Conservation (phyloP, 2,888 invertebrate species). For the Brenthis daphne region DNA sequence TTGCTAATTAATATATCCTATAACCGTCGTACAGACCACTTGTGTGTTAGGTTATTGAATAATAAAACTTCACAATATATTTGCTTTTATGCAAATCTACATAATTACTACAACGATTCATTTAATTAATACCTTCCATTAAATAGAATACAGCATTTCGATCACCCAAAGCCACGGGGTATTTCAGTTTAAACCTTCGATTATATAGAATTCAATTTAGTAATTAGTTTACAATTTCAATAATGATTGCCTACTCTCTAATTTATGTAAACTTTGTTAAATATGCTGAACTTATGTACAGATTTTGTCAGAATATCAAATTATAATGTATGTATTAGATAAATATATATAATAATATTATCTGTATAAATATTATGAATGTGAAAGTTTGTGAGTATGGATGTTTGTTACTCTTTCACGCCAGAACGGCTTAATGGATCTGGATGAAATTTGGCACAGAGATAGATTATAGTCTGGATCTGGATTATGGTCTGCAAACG, state of each 20-base stretch:
- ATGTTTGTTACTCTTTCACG: no score
- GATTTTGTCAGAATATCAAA: neutral
- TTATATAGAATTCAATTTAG: slow-evolving; percentile 21
- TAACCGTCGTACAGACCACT: slow-evolving; percentile 9
- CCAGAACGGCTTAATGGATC: no score
- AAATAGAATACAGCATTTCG: slow-evolving; percentile 26
- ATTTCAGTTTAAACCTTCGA: slow-evolving; percentile 30
- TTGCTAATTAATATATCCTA: neutral
- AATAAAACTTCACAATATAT: slow-evolving; percentile 25
- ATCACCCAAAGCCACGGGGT: slow-evolving; percentile 22
- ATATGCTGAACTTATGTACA: neutral
- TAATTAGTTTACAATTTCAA: slow-evolving; percentile 18
- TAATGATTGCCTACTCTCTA: slow-evolving; percentile 6
- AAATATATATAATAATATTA: no score
- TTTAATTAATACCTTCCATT: slow-evolving; percentile 30
- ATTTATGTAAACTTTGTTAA: slow-evolving; percentile 10
- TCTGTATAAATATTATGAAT: no score
- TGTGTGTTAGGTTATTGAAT: slow-evolving; percentile 26
- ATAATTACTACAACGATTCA: slow-evolving; percentile 22
- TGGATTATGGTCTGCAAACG: no score
- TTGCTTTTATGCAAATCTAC: slow-evolving; percentile 21
- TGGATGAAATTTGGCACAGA: no score
- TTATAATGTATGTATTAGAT: neutral
- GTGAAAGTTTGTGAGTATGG: no score
- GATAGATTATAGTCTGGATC: no score